phyloP scores from a whole-genome alignment of 1,140 invertebrate species.

The Monochamus saltuarius region DNA sequence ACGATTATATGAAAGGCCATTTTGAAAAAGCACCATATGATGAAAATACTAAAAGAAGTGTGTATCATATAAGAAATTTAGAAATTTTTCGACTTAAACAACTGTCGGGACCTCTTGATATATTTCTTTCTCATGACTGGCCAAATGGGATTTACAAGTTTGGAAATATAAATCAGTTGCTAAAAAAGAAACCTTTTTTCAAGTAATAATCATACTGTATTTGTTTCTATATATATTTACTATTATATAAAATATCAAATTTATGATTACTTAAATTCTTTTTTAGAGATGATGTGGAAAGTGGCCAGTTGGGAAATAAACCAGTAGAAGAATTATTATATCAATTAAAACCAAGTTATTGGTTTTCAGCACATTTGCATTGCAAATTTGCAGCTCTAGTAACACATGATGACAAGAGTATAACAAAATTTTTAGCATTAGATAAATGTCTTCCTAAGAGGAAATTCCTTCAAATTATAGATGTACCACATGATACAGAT shows the following conservation, averaged over 20 bases:
- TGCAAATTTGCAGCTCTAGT: slow-evolving; percentile 92
- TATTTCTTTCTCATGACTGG: slow-evolving; percentile 98
- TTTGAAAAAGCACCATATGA: slow-evolving; percentile 86
- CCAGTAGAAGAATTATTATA: slow-evolving; percentile 79
- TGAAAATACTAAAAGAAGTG: slow-evolving; percentile 74
- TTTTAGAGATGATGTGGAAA: slow-evolving; percentile 77
- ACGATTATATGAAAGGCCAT: slow-evolving; percentile 84
- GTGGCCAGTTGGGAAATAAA: slow-evolving; percentile 79
- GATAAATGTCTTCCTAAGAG: slow-evolving; percentile 93
- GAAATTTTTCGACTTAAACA: slow-evolving; percentile 77
- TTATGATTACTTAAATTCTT: slow-evolving; percentile 1
- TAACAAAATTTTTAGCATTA: slow-evolving; percentile 91
- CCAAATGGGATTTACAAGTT: slow-evolving; percentile 84
- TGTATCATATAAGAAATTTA: slow-evolving; percentile 91
- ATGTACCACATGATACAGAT: slow-evolving; percentile 59
- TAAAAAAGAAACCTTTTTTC: slow-evolving; percentile 85
- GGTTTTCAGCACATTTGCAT: slow-evolving; percentile 98
- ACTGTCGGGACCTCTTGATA: slow-evolving; percentile 73
- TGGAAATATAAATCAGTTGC: slow-evolving; percentile 75
- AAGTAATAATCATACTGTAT: slow-evolving; percentile 52
- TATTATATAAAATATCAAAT: not conserved
- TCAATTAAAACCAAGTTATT: slow-evolving; percentile 80
- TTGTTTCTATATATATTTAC: not conserved
- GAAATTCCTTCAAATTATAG: slow-evolving; percentile 79
- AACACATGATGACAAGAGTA: slow-evolving; percentile 59